Conservation (phyloP, 2,113 vertebrate genomes). For the Aythya baeri region DNA sequence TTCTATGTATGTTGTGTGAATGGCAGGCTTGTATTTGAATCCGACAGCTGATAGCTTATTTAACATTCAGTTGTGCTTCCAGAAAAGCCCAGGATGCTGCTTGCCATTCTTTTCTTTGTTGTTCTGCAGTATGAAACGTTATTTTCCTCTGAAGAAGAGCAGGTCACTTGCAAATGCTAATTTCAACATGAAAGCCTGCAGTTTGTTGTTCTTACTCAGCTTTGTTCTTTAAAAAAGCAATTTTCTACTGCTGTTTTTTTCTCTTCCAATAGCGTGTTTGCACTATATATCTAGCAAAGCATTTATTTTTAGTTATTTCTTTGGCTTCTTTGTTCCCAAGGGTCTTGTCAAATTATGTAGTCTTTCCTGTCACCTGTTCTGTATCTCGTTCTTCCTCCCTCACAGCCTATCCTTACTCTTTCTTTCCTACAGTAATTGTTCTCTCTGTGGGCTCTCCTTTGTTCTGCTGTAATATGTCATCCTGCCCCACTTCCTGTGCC, state of each 20-base stretch:
- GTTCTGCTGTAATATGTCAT: not conserved
- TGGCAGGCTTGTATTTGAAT: not conserved
- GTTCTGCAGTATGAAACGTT: constrained; percentile 5
- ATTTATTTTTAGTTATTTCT: constrained; percentile 58
- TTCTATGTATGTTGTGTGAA: not conserved
- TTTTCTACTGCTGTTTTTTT: constrained; percentile 15
- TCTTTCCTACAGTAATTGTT: not conserved
- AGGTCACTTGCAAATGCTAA: constrained; percentile 43
- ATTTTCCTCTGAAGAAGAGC: constrained; percentile 49
- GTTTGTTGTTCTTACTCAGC: constrained; percentile 30
- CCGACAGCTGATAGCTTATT: constrained; percentile 9
- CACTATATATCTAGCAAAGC: constrained; percentile 21
- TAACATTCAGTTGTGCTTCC: constrained; percentile 25
- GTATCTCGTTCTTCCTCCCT: not conserved
- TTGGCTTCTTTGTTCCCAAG: constrained; percentile 9
- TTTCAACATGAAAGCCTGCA: constrained; percentile 21
- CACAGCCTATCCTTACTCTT: not conserved
- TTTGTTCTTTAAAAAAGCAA: constrained; percentile 46
- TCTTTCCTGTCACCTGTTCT: not conserved
- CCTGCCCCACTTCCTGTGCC: not conserved
- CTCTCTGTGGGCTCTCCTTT: not conserved
- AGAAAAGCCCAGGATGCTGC: constrained; percentile 26
- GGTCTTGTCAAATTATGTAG: not conserved
- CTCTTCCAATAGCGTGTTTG: constrained; percentile 10
- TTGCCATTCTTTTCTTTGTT: constrained; percentile 42